These are phyloP conservation scores for Sebastiscus albofasciatus DNA, from an alignment of 2,797 vertebrate species.

Conservation along the genomic window DNA sequence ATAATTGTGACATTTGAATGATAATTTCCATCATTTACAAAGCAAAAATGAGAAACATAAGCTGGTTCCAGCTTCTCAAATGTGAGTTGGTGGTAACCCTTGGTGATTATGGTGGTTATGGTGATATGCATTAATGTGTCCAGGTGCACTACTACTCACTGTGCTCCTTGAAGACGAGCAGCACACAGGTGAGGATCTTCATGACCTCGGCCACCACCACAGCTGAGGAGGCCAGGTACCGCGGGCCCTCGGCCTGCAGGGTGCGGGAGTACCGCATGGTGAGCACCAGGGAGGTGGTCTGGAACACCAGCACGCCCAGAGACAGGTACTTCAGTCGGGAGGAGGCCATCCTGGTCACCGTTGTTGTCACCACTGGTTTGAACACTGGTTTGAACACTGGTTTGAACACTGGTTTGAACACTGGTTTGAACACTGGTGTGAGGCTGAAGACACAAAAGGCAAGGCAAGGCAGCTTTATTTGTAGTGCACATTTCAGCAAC, in stretches of 20 bases:
- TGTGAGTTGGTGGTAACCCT: no score
- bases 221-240: conserved; percentile 96
- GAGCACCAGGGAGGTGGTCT: conserved; percentile 97
- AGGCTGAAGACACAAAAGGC: neutral
- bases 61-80: no score
- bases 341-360: conserved; percentile 77
- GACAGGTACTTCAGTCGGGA: conserved; percentile 95
- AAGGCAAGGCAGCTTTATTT: no score
- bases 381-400: neutral
- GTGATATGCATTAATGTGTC: neutral
- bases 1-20: neutral
- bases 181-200: conserved; percentile 93
- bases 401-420: neutral
- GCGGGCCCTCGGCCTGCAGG: conserved; percentile 93
- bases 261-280: conserved; percentile 99
- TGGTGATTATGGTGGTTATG: neutral
- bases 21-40: neutral
- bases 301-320: conserved; percentile 95
- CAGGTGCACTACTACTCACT: conserved; percentile 70
- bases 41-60: neutral
- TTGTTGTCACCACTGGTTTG: neutral
- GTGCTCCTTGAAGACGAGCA: conserved; percentile 94
- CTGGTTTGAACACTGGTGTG: neutral
- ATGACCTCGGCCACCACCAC: conserved; percentile 95
- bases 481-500: no score